phyloP scores from a whole-genome alignment of 2,888 invertebrate species.

The Coelinius sp. region DNA sequence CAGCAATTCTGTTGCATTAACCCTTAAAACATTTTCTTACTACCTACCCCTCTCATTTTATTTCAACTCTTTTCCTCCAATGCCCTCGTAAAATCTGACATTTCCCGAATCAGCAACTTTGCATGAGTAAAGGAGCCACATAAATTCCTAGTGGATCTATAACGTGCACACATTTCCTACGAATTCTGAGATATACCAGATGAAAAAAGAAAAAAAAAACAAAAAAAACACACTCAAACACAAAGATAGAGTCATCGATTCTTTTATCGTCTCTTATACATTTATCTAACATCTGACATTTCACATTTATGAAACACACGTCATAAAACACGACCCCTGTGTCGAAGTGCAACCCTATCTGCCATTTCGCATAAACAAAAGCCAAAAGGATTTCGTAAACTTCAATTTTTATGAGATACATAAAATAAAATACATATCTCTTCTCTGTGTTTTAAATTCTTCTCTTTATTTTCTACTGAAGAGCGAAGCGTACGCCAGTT shows the following conservation, averaged over 20 bases:
- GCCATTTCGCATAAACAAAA: constrained; percentile 23
- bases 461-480: background rate
- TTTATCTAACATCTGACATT: constrained; percentile 46
- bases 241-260: constrained; percentile 10
- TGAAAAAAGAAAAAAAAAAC: background rate
- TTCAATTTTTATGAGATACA: background rate
- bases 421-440: constrained; percentile 16
- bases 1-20: constrained; percentile 35
- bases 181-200: background rate
- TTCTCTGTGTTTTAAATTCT: background rate
- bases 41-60: constrained; percentile 41
- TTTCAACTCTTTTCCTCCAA: constrained; percentile 8
- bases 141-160: constrained; percentile 16
- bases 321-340: constrained; percentile 46
- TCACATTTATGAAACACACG: constrained; percentile 54
- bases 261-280: constrained; percentile 12
- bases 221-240: background rate
- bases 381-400: constrained; percentile 21
- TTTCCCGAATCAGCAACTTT: constrained; percentile 21
- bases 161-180: constrained; percentile 27
- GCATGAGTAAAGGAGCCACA: background rate
- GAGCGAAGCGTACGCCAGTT: background rate
- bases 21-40: constrained; percentile 40
- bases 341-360: constrained; percentile 13
- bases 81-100: constrained; percentile 2